Percentiles rank a stretch among this genome's conserved stretches.
Conservation (phyloP, 2,113 vertebrate genomes). For the Perca flavescens region DNA sequence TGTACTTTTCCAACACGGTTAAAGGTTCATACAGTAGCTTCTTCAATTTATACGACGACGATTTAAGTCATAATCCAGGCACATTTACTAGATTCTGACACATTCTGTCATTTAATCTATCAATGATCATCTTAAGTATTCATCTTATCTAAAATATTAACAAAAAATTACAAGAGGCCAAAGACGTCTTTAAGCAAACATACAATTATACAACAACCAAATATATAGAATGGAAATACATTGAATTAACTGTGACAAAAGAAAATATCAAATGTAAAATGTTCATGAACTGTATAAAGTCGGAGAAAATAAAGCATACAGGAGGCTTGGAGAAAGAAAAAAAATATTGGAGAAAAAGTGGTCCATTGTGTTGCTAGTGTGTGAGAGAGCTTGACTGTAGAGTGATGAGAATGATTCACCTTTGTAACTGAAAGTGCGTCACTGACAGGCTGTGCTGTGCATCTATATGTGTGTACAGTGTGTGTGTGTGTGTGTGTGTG, state of each 20-base stretch:
- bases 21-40: background rate
- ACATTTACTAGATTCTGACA: background rate
- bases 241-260: background rate
- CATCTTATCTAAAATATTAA: too few relatives aligned
- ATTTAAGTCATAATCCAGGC: background rate
- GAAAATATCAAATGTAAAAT: background rate
- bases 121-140: too few relatives aligned
- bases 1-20: background rate
- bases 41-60: background rate
- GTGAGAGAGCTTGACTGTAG: slow-evolving; percentile 23
- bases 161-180: background rate
- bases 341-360: too few relatives aligned
- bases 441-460: slow-evolving; percentile 15
- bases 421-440: slow-evolving; percentile 26
- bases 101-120: background rate
- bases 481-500: background rate
- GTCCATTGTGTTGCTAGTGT: background rate
- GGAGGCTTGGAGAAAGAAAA: too few relatives aligned
- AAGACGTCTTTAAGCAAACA: background rate
- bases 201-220: background rate
- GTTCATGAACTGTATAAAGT: background rate
- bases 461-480: slow-evolving; percentile 3
- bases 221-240: background rate
- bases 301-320: background rate
- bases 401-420: slow-evolving; percentile 35